Evolutionary conservation across 2,797 vertebrate genomes (phyloP).

Genomic region (Danio choprae): DNA sequence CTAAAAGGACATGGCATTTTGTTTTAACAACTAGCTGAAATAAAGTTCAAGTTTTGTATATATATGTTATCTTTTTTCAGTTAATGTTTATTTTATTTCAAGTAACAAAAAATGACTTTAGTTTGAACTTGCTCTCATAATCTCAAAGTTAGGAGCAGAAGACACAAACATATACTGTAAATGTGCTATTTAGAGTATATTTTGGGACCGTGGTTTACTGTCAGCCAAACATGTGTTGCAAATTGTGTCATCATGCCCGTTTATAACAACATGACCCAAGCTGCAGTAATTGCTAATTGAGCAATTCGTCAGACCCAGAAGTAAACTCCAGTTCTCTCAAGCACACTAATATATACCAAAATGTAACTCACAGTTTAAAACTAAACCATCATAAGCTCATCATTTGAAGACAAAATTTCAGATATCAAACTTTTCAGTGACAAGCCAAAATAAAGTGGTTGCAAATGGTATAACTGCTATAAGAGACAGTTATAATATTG

Average conservation of each 20-base stretch:
- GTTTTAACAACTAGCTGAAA: no score
- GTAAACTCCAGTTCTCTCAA: neutral
- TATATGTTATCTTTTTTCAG: no score
- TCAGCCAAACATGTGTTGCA: slow-evolving; percentile 6
- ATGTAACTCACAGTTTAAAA: neutral
- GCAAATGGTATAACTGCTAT: neutral
- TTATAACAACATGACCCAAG: slow-evolving; percentile 18
- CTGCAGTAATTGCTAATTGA: neutral
- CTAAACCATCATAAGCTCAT: neutral
- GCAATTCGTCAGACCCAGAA: slow-evolving; percentile 1
- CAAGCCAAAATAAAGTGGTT: neutral
- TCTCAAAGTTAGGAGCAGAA: neutral
- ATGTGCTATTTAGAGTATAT: neutral
- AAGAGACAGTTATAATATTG: neutral
- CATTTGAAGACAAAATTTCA: neutral
- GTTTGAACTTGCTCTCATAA: neutral
- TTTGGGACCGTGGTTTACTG: neutral
- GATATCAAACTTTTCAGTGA: neutral
- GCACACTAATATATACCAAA: neutral
- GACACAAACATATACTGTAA: neutral
- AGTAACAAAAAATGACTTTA: no score
- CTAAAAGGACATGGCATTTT: no score
- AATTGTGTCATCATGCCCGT: slow-evolving; percentile 10
- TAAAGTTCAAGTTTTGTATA: no score
- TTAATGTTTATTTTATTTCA: no score